Evolutionary conservation across 2,797 vertebrate species (phyloP), one percentile per base, ranked within the genome.

Genomic region (Natrix natrix): DNA sequence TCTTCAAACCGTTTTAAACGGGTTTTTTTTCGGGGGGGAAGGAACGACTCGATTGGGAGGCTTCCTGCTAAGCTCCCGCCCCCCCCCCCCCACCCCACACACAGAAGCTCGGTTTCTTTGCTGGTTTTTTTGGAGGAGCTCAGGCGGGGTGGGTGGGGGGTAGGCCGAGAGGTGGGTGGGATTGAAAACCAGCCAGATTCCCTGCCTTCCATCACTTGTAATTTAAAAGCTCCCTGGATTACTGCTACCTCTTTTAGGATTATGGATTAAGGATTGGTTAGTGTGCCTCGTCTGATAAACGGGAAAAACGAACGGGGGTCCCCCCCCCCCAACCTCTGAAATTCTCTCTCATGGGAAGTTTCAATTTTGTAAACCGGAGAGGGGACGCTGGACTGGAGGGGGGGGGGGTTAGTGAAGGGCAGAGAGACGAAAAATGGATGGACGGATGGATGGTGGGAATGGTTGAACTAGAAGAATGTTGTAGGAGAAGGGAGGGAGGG

Each of bases 331-430:
- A 52, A 7, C 37, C 8, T 17, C 32, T 11, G 74, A 48, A 83
- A 83, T 24, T 48, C 8, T 22, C 20, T 43, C 37, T 43, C 37
- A 37, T 43, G 37, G 74, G 74, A 24, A 83, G 24, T 83, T 11
- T 24, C 74, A 11, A 48, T 83, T 83, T 83, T 83, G 37, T 83
- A 48, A 24, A 22, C 8, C 8, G 14, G 32, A 78, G 69, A 43
- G 32, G 37, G 28, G 59, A 7, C 0, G 57, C 37, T 2, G 3
- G 13, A 1, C 8, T 0, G n/a, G 6, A 1, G 14, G 22, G 1
- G 24, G 1, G 20, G 6, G 2, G 22, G 2, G 22, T 1, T 3
- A 28, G 37, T 14, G 59, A 52, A 32, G 10, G 10, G 54, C 16
- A 11, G 59, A 26, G 8, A 56, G 26, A 56, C 0, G 28, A 12